A percentile compares a stretch with the other conserved stretches of the same genome.
Conservation (phyloP, 2,797 vertebrate genomes). For the Semaprochilodus insignis region DNA sequence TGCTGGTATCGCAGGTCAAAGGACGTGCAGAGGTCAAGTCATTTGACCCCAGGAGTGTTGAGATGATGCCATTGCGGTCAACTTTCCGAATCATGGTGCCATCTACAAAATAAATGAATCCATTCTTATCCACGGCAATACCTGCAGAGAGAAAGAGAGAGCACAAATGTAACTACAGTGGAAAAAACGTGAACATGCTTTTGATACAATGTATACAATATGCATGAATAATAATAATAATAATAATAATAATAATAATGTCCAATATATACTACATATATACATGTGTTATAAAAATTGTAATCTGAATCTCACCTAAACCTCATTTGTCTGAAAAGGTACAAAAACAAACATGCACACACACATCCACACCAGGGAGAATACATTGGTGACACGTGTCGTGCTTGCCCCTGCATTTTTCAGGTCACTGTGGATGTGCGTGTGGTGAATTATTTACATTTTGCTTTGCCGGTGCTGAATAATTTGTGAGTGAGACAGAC, state of each 20-base stretch:
- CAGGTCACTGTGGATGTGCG: slow-evolving; percentile 55
- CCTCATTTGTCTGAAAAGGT: background rate
- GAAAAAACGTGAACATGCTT: slow-evolving; percentile 38
- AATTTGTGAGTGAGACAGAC: slow-evolving; percentile 52
- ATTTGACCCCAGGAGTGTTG: slow-evolving; percentile 94
- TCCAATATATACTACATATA: too few relatives aligned
- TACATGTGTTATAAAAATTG: background rate
- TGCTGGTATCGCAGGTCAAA: slow-evolving; percentile 96
- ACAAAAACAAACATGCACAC: slow-evolving; percentile 28
- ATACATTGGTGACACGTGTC: slow-evolving; percentile 43
- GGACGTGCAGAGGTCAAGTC: slow-evolving; percentile 96
- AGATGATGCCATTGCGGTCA: slow-evolving; percentile 98
- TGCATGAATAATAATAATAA: too few relatives aligned
- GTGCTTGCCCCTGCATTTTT: slow-evolving; percentile 57
- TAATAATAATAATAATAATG: too few relatives aligned
- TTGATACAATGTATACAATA: too few relatives aligned
- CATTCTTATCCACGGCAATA: slow-evolving; percentile 94
- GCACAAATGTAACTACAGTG: slow-evolving; percentile 25
- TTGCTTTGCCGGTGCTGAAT: slow-evolving; percentile 56
- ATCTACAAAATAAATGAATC: slow-evolving; percentile 97
- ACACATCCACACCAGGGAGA: slow-evolving; percentile 38
- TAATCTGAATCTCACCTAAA: too few relatives aligned
- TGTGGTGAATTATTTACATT: slow-evolving; percentile 60
- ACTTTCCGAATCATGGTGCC: slow-evolving; percentile 99
- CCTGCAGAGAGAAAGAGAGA: slow-evolving; percentile 68